These are phyloP conservation scores for Tetramorium alpestre DNA, from an alignment of 1,140 invertebrate genomes.

Conservation along the genomic window DNA sequence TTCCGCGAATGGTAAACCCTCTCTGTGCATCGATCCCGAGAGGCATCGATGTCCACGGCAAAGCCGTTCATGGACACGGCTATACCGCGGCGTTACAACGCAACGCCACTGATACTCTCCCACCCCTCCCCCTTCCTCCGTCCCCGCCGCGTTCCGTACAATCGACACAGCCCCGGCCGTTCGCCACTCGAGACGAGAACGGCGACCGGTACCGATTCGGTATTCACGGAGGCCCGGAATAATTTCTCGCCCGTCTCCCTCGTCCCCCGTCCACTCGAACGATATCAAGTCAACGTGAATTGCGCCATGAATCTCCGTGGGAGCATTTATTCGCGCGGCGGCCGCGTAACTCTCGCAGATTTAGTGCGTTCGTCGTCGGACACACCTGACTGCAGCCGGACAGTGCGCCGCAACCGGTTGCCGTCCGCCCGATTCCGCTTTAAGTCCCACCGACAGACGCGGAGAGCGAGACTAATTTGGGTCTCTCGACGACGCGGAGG, in stretches of 20 bases:
- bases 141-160: not conserved
- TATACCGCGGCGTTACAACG: conserved; percentile 55
- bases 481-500: not conserved
- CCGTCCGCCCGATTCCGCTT: conserved; percentile 42
- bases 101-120: conserved; percentile 39
- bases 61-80: conserved; percentile 62
- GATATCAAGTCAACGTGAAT: conserved; percentile 82
- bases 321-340: conserved; percentile 77
- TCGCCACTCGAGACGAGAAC: conserved; percentile 67
- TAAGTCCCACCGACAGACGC: not conserved
- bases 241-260: conserved; percentile 72
- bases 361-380: conserved; percentile 79
- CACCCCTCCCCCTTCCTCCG: too few relatives aligned
- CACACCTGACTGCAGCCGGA: conserved; percentile 76
- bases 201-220: conserved; percentile 69
- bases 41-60: conserved; percentile 41
- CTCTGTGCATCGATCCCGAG: conserved; percentile 40
- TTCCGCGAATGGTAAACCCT: conserved; percentile 42
- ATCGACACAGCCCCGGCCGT: conserved; percentile 36
- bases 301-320: conserved; percentile 81
- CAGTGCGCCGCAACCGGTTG: conserved; percentile 62
- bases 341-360: conserved; percentile 81
- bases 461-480: conserved; percentile 29
- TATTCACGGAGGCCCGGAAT: conserved; percentile 74
- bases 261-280: conserved; percentile 63